A percentile compares a stretch with the other conserved stretches of the same genome.
These are phyloP conservation scores for Anas acuta DNA, from an alignment of 2,797 vertebrate genomes.

Conservation along the genomic window DNA sequence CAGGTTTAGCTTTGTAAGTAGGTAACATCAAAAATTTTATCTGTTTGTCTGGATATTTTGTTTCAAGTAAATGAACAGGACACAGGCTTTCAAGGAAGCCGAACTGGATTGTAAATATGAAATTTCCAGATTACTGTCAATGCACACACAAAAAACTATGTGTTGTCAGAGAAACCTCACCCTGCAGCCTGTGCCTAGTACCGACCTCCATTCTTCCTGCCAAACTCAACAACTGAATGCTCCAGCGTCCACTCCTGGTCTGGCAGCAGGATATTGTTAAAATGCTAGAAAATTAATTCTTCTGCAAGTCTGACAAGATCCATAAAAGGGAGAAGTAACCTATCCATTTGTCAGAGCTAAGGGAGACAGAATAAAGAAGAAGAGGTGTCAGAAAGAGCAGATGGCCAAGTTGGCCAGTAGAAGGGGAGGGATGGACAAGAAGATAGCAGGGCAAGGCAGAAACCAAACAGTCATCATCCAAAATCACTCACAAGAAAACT, in stretches of 20 bases:
- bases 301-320: neutral
- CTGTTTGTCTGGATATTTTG: neutral
- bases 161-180: neutral
- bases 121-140: neutral
- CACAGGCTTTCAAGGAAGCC: neutral
- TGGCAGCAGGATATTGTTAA: neutral
- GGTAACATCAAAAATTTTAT: neutral
- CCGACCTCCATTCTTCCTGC: neutral
- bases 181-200: neutral
- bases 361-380: neutral
- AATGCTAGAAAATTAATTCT: neutral
- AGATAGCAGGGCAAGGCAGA: neutral
- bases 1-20: neutral
- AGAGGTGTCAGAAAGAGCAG: neutral
- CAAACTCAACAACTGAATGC: neutral
- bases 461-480: neutral
- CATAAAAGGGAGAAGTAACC: neutral
- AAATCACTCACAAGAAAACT: neutral
- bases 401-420: neutral
- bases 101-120: neutral
- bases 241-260: neutral
- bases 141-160: neutral
- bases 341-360: neutral
- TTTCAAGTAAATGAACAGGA: neutral
- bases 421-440: neutral